Evolutionary conservation across 2,113 vertebrate species (phyloP).

Genomic region (Mirza zaza): DNA sequence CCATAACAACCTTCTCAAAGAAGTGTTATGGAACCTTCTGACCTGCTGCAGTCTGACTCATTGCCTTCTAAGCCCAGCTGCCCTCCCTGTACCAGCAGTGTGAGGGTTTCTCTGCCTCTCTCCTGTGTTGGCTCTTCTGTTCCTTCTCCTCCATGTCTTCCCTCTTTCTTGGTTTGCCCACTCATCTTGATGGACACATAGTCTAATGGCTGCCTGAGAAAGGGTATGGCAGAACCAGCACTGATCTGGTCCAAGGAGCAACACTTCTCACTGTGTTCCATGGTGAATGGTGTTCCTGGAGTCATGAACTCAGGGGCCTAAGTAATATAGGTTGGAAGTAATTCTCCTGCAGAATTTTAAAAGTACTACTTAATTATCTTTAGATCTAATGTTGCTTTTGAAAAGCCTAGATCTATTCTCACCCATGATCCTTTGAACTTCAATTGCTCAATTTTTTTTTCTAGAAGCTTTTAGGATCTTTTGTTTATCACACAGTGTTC

Average conservation of each 20-base stretch:
- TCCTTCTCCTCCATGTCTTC: not conserved
- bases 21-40: not conserved
- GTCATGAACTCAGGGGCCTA: not conserved
- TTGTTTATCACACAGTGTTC: not conserved
- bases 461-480: not conserved
- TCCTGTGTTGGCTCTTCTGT: too few species aligned
- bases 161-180: not conserved
- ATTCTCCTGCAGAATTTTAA: not conserved
- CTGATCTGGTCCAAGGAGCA: not conserved
- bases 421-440: not conserved
- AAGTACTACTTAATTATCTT: not conserved
- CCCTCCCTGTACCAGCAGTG: not conserved
- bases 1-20: not conserved
- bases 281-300: not conserved
- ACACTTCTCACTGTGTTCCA: not conserved
- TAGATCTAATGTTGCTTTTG: not conserved
- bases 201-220: not conserved
- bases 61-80: not conserved
- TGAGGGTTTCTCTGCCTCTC: not conserved
- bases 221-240: not conserved
- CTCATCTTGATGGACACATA: not conserved
- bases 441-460: not conserved
- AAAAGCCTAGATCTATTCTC: not conserved
- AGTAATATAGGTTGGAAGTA: not conserved
- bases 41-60: not conserved